These are phyloP conservation scores for Bergia sp. DNA, from an alignment of 92 coral and sea anemone species.

Conservation along the genomic window DNA sequence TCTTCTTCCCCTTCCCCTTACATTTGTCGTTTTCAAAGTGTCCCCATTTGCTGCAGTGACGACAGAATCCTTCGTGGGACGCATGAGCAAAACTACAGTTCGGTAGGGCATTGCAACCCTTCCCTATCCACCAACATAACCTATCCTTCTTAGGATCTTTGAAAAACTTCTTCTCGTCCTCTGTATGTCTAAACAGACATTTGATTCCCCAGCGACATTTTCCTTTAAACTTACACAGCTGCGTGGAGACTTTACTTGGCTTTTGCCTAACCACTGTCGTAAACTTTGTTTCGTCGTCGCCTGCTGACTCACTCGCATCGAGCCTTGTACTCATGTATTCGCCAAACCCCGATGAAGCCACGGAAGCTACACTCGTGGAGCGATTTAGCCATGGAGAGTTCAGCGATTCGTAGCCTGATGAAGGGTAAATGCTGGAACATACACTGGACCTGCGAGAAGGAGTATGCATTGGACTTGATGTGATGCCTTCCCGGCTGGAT, in stretches of 20 bases:
- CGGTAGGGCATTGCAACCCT: background rate
- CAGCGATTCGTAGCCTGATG: constrained; percentile 17
- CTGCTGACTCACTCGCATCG: background rate
- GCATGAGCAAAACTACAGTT: constrained; percentile 13
- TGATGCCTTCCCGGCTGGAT: background rate
- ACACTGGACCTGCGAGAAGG: background rate
- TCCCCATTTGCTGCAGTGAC: constrained; percentile 35
- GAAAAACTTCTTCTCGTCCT: constrained; percentile 1
- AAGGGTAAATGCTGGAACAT: no score
- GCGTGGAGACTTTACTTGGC: background rate
- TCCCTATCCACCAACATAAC: background rate
- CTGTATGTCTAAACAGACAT: constrained; percentile 17
- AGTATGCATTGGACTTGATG: background rate
- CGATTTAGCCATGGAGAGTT: background rate
- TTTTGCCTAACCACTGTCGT: background rate
- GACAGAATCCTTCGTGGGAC: background rate
- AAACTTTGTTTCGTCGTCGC: background rate
- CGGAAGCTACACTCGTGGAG: constrained; percentile 18
- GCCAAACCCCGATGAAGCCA: constrained; percentile 35
- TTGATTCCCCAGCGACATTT: background rate
- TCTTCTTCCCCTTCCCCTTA: background rate
- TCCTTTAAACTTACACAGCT: constrained; percentile 5
- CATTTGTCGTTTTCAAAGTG: constrained; percentile 16
- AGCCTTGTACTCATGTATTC: background rate
- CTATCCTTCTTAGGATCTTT: background rate